Base-by-base conservation (phyloP, 2,888 invertebrate genomes). In the Microdon myrmicae region DNA sequence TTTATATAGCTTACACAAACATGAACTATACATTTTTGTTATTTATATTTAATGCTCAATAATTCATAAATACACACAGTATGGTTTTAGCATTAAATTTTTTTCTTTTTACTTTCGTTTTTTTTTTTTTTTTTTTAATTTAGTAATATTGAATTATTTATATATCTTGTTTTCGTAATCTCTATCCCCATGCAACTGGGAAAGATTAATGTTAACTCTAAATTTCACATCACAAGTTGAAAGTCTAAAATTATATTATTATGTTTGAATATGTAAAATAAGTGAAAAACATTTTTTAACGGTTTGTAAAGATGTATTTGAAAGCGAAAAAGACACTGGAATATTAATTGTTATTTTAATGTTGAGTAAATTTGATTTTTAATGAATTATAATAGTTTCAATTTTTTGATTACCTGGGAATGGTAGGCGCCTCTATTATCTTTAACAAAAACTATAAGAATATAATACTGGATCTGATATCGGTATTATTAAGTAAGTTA, bases 201-300 rank as follows among this genome's bases (percentile, higher is more conserved):
- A 74, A 72, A 74, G 74, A 74, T 74, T 74, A 71, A 74, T 75
- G 79, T 79, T 79, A 79, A 79, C 79, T 79, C 76, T 79, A 75
- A 76, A 79, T 79, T 79, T 75, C 79, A 78, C 79, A 79, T 79
- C 79, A 79, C 79, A 79, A 76, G 76, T 79, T 74, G 70, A 73
- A 74, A 73, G 71, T 69, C 69, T 69, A 48, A 61, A 67, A 47
- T 48, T 53, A 29, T 37, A 67, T 26, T 48, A 45, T 45, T 55
- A 47, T 41, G 49, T 55, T 32, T 41, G 23, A 8, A 44, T 29
- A 66, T 58, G 28, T 29, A 2, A 56, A 49, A 20, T 19, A 6
- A 23, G 16, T 28, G 29, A 31, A 47, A 43, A 43, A 41, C 29
- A 48, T 44, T 26, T 55, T 38, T 35, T 28, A 34, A 45, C 41